Percentiles rank a stretch among this genome's conserved stretches.
These are phyloP conservation scores for Sussaba pulchella DNA, from an alignment of 2,888 invertebrate species.

Conservation along the genomic window DNA sequence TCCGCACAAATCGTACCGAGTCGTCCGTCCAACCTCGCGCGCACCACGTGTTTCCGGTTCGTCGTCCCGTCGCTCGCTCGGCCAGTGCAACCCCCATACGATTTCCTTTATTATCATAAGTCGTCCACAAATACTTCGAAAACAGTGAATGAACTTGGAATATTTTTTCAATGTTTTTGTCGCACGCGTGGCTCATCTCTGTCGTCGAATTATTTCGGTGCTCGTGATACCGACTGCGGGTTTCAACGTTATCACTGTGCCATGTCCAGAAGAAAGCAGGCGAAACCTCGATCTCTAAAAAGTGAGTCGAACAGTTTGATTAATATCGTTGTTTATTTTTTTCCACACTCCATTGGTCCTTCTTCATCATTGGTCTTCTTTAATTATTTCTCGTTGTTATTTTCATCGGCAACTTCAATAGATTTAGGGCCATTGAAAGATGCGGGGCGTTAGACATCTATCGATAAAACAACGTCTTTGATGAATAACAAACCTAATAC, in stretches of 20 bases:
- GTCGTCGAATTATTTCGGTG: constrained; percentile 19
- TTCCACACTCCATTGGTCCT: neutral
- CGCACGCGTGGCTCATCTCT: neutral
- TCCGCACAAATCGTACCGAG: constrained; percentile 18
- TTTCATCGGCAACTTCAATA: too few species aligned
- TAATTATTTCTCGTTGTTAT: too few species aligned
- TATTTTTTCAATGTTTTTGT: neutral
- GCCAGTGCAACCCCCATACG: neutral
- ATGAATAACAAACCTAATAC: too few species aligned
- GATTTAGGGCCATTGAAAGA: too few species aligned
- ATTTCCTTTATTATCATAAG: neutral
- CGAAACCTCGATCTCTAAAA: constrained; percentile 85
- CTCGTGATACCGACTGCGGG: neutral
- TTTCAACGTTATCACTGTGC: constrained; percentile 59
- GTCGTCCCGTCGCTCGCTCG: neutral
- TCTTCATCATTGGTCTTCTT: neutral
- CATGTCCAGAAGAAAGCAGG: constrained; percentile 85
- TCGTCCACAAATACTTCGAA: too few species aligned
- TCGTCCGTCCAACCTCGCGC: constrained; percentile 39
- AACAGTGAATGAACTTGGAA: too few species aligned
- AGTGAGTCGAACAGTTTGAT: constrained; percentile 81
- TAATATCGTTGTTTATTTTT: neutral
- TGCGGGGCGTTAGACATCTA: too few species aligned
- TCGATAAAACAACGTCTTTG: too few species aligned
- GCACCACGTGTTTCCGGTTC: constrained; percentile 68